Base-by-base conservation (phyloP, 2,113 vertebrate genomes). In the Apistogramma diplotaenia region DNA sequence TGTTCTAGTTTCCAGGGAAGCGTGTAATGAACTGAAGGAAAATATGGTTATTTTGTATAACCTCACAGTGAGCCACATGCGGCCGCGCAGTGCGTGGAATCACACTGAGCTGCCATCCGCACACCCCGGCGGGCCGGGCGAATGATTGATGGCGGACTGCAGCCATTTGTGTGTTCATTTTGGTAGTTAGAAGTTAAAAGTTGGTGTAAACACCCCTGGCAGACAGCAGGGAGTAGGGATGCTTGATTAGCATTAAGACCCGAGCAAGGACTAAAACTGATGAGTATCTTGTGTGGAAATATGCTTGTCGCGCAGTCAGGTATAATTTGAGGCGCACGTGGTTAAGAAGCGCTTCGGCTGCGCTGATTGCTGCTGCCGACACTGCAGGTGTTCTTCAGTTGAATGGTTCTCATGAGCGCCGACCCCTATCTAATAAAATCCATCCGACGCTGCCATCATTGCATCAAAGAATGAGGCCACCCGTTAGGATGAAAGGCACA, bases 1-100 rank as follows among this genome's bases (percentile, higher is more conserved):
- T 93, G 78, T 92, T 94, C 81, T 35, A 58, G 89, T 87, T 93
- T 86, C 85, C 92, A 93, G 77, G 91, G 89, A 92, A 95, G 91
- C 92, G 83, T 94, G 92, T 94, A 94, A 94, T 95, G 94, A 94
- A 94, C 87, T 92, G 91, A 79, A 89, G 81, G 89, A 92, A 35
- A 35, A 93, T 89, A 87, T 65, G 76, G 84, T 84, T 91, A 82
- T 87, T 89, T 90, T 89, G 86, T 91, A 33, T 83, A 88, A 86
- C 93, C 88, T 93, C 1, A 85, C 84, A 79, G 60, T 4, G 75
- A 76, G 79, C 81, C 58, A 56, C 76, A 83, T 60, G 74, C 82
- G 56, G 78, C 76, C 74, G 27, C 25, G 5, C 56, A 61, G 73
- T 53, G 67, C 78, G 43, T 62, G 79, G 74, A 81, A 80, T 81